These are phyloP conservation scores for Epizoanthus stellaris DNA, from an alignment of 92 coral and sea anemone genomes.

Conservation along the genomic window DNA sequence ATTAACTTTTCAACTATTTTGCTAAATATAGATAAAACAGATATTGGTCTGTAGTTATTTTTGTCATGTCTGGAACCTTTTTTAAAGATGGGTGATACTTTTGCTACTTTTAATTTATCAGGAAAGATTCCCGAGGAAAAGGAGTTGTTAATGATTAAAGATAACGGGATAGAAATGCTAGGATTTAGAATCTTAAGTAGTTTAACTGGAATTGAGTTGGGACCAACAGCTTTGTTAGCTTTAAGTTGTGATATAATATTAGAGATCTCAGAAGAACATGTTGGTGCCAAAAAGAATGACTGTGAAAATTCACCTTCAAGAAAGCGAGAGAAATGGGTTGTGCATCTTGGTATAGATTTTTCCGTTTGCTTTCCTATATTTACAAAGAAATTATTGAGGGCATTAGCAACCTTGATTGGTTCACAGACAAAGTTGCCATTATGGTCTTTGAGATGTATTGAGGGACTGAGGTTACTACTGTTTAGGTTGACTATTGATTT, in stretches of 20 bases:
- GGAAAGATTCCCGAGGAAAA: no score
- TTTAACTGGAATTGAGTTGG: no score
- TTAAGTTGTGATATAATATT: conserved; percentile 39
- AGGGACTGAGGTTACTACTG: conserved; percentile 22
- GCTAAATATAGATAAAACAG: conserved; percentile 7
- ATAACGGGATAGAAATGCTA: no score
- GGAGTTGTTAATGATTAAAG: no score
- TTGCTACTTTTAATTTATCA: not conserved
- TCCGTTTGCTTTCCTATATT: not conserved
- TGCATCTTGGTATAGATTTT: conserved; percentile 3
- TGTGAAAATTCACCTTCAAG: not conserved
- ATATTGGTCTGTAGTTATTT: conserved; percentile 37
- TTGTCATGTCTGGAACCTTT: conserved; percentile 7
- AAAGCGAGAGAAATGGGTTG: no score
- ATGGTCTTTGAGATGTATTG: conserved; percentile 5
- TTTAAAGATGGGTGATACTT: conserved; percentile 3
- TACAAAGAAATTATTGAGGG: no score
- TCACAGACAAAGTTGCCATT: conserved; percentile 4
- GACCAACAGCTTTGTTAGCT: conserved; percentile 40
- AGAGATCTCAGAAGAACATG: not conserved
- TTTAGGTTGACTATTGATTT: conserved; percentile 20
- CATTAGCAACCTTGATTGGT: conserved; percentile 16
- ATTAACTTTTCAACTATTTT: conserved; percentile 20
- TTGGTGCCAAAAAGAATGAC: conserved; percentile 1
- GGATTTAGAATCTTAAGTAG: no score